Evolutionary conservation across 2,888 invertebrate genomes (phyloP), one percentile per base, ranked within the genome.

Genomic region (Monochamus alternatus): DNA sequence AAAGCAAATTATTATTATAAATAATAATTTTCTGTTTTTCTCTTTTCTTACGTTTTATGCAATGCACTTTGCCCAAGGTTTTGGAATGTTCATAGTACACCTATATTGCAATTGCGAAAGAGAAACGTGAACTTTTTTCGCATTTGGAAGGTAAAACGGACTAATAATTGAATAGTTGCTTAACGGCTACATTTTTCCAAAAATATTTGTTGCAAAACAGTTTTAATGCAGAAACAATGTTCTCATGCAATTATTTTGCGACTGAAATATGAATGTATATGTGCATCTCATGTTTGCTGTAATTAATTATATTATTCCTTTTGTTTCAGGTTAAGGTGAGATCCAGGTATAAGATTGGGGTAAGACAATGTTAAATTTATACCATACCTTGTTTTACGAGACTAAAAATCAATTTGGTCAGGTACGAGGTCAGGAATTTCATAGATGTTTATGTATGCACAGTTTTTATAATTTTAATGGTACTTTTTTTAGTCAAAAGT

Each of bases 261-360:
- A 12, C 9, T 10, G 44, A 9, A 44, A 44, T 8, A 44, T 44
- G 9, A 44, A 47, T 47, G 47, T 47, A 47, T 12, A 22, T 8
- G 4, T 43, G 43, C 8, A 10, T 3, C 3, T 47, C 8, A 10
- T 47, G 47, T 10, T 3, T 47, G 12, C 8, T 10, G 10, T 12
- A 47, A 9, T 5, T 47, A 12, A 47, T 47, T 47, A 47, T 22
- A 47, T 47, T 47, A 47, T 9, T n/a, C 32, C 10, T 31, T 62
- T 62, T 62, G 60, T 62, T 62, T 31, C 60, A 62, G 60, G 5
- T 32, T 38, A 62, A 62, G 60, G 60, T 62, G 60, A 62, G 60
- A 62, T 38, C 12, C 30, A n/a, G 7, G 10, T 62, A 38, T 32
- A 47, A 47, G 8, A 30, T n/a, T 62, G 60, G 32, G 38, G 31